These are phyloP conservation scores for Anastrepha obliqua DNA, from an alignment of 1,140 invertebrate genomes.

Conservation along the genomic window DNA sequence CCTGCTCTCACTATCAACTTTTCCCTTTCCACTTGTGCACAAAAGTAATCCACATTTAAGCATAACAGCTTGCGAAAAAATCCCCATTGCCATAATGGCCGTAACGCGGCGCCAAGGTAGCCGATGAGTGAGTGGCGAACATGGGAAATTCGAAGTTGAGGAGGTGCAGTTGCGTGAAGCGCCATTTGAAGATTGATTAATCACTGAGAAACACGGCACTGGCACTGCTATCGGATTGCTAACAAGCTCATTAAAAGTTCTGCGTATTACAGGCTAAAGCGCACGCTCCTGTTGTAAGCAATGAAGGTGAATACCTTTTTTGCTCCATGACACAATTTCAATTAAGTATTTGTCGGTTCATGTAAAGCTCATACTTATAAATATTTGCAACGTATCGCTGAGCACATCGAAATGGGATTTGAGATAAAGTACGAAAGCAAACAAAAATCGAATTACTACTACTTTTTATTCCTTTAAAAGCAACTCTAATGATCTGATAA, in stretches of 20 bases:
- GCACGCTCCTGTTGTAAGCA: background rate
- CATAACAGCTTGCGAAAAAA: conserved; percentile 25
- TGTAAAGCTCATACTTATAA: no score
- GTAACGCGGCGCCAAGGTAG: background rate
- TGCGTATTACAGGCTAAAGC: background rate
- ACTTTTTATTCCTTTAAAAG: no score
- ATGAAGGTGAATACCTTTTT: background rate
- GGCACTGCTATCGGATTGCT: background rate
- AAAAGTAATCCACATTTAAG: conserved; percentile 21
- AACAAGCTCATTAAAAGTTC: conserved; percentile 34
- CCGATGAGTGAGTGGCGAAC: background rate
- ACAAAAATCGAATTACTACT: no score
- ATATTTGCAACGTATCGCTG: no score
- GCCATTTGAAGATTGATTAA: background rate
- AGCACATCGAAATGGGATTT: no score
- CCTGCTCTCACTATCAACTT: background rate
- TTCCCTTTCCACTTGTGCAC: background rate
- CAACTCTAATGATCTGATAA: no score
- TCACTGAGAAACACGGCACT: background rate
- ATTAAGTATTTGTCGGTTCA: no score
- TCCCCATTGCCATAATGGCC: background rate
- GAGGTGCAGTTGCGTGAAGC: background rate
- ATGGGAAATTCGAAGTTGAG: background rate
- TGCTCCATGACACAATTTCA: no score
- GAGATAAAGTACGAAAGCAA: no score